Evolutionary conservation across 1,140 invertebrate genomes (phyloP), one percentile per base, ranked within the genome.

Genomic region (Colletes gigas): DNA sequence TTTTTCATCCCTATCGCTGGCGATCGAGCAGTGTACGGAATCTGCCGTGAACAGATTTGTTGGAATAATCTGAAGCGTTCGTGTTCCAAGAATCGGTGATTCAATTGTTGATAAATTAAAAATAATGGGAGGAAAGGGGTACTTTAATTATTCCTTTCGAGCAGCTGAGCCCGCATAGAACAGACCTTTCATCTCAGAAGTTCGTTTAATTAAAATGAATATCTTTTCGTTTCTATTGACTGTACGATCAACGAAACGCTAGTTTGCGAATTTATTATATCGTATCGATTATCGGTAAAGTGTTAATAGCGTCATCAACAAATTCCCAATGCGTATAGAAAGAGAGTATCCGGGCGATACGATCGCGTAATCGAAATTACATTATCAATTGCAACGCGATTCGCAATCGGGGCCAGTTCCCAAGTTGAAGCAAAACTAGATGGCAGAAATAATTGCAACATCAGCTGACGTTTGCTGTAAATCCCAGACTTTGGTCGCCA

Each of bases 401-500:
- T 74, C 63, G 30, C 78, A 77, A 84, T 78, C 83, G 60, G 74
- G 69, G 59, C 70, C 60, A 78, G 57, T 65, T 52, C 68, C 63
- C 41, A 47, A 60, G 59, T 73, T 59, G 21, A 21, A 21, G 69
- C 73, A 86, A 87, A 87, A 86, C 85, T 83, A 19, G 63, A 75
- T 73, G 82, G 78, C 59, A 81, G 84, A 87, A 86, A 86, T 87
- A 87, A 87, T 87, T 86, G 78, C 85, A 68, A 87, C 81, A 86
- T 83, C 85, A 79, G 82, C 84, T 83, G 85, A 87, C 85, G 84
- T 83, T 78, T 63, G 81, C 78, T 87, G 84, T 83, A 86, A 87
- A 87, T 87, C 75, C 85, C 74, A 78, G 84, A 87, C 85, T 87
- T 87, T 84, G 77, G 82, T 55, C 82, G 67, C 85, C 85, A 87